Evolutionary conservation across 2,113 vertebrate species (phyloP).

Genomic region (human (Homo sapiens)): GRCh38 chr14:104781001-104781500

Average conservation of each 20-base stretch:
- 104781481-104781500: fast-evolving
- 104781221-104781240: background rate
- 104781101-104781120: conserved; percentile 86
- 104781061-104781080: conserved; percentile 77
- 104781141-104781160: conserved; percentile 86
- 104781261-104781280: background rate
- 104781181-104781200: conserved; percentile 86
- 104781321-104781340: background rate
- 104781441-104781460: no score
- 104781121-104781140: conserved; percentile 93
- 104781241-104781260: no score
- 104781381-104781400: fast-evolving
- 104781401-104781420: background rate
- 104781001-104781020: conserved; percentile 40
- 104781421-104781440: background rate
- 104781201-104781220: conserved; percentile 85
- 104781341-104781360: no score
- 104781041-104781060: conserved; percentile 86
- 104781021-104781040: conserved; percentile 59
- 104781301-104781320: background rate
- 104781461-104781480: background rate
- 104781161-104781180: conserved; percentile 91
- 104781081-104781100: conserved; percentile 91
- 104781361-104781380: background rate
- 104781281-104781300: background rate